Conservation (phyloP, 2,888 invertebrate genomes). For the Rugalucina vietnamica region DNA sequence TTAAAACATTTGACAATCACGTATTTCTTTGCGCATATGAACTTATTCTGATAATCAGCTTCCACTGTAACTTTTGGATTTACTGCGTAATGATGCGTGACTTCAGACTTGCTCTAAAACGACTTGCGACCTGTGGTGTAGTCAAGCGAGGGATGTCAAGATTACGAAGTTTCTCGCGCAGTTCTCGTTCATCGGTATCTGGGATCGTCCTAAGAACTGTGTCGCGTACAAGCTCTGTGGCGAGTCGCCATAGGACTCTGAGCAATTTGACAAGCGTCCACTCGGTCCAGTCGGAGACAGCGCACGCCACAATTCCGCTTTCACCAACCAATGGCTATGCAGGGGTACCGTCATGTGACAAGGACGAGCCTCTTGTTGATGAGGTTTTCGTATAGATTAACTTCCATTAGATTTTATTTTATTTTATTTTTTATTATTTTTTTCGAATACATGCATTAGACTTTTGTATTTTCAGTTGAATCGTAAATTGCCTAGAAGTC, state of each 20-base stretch:
- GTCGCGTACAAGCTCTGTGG: conserved; percentile 46
- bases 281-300: conserved; percentile 42
- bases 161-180: conserved; percentile 26
- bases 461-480: too few species aligned
- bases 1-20: conserved; percentile 15
- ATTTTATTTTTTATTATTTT: too few species aligned
- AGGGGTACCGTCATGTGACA: neutral
- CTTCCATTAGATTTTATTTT: too few species aligned
- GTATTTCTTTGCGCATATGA: conserved; percentile 41
- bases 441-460: too few species aligned
- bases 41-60: conserved; percentile 38
- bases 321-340: conserved; percentile 7
- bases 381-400: neutral
- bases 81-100: conserved; percentile 61
- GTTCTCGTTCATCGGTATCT: conserved; percentile 9
- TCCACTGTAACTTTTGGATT: conserved; percentile 56
- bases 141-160: neutral
- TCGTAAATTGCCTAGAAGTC: too few species aligned
- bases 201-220: conserved; percentile 20
- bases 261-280: conserved; percentile 45
- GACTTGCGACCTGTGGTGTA: conserved; percentile 14
- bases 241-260: conserved; percentile 44
- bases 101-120: conserved; percentile 32
- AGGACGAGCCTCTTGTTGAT: neutral
- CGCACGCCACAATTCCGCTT: conserved; percentile 34